Evolutionary conservation across 2,888 invertebrate species (phyloP).

Genomic region (Sussaba pulchella): DNA sequence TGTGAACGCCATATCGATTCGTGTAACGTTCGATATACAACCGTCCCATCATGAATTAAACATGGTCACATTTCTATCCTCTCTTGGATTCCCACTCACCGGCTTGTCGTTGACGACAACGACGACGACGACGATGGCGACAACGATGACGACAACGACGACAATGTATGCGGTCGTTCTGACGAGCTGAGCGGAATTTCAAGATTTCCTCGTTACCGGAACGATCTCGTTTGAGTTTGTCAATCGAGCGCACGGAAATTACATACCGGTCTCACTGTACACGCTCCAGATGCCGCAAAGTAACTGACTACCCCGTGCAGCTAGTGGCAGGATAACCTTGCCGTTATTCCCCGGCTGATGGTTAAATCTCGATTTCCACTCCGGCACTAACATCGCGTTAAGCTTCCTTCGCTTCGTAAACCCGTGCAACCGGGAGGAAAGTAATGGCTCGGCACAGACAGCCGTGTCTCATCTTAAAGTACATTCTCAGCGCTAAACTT

Average conservation of each 20-base stretch:
- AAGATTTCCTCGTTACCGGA: conserved; percentile 34
- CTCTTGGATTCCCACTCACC: conserved; percentile 41
- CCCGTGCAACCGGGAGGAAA: not conserved
- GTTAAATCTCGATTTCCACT: conserved; percentile 45
- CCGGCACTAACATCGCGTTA: conserved; percentile 33
- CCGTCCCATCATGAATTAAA: conserved; percentile 1
- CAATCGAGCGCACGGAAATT: conserved; percentile 53
- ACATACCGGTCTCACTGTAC: conserved; percentile 13
- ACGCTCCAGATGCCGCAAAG: not conserved
- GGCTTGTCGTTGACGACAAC: conserved; percentile 11
- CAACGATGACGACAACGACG: conserved; percentile 12
- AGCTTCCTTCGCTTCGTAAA: conserved; percentile 9
- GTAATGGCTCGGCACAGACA: not conserved
- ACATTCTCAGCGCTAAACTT: conserved; percentile 17
- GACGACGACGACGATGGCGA: too few relatives aligned
- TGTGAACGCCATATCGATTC: not conserved
- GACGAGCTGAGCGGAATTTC: conserved; percentile 14
- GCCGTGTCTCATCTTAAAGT: conserved; percentile 17
- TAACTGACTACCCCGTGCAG: not conserved
- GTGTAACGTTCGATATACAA: not conserved
- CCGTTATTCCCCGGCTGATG: conserved; percentile 8
- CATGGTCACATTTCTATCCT: not conserved
- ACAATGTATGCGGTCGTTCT: not conserved
- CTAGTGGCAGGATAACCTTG: not conserved
- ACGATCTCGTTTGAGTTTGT: conserved; percentile 34